Evolutionary conservation across 2,797 vertebrate genomes (phyloP).

Genomic region (Poliocrania exsul): DNA sequence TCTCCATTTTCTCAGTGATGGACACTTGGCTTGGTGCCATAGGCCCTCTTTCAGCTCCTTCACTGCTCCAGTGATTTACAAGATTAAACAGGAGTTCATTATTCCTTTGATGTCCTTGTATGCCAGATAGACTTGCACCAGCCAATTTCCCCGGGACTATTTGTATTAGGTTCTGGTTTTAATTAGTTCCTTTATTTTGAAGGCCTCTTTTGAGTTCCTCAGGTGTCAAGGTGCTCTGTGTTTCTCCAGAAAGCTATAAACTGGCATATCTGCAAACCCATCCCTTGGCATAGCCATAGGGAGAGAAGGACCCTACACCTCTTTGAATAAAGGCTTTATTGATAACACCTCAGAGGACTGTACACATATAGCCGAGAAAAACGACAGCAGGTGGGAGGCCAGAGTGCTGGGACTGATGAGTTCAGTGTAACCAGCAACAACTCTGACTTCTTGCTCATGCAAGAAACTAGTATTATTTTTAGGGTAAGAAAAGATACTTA

Average conservation of each 20-base stretch:
- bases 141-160: background rate
- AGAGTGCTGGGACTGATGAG: background rate
- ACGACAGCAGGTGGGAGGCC: rapidly evolving
- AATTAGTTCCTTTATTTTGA: conserved; percentile 38
- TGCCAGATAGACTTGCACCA: background rate
- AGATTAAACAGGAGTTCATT: conserved; percentile 50
- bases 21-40: conserved; percentile 14
- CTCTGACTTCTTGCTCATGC: background rate
- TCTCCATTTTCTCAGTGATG: conserved; percentile 30
- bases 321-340: background rate
- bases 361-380: background rate
- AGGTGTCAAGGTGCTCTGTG: background rate
- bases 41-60: conserved; percentile 10
- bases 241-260: background rate
- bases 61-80: conserved; percentile 60
- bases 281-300: background rate
- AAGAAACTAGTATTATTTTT: background rate
- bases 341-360: background rate
- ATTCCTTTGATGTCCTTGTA: conserved; percentile 50
- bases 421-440: background rate
- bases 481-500: background rate
- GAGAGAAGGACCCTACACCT: background rate
- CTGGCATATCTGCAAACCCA: background rate
- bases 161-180: conserved; percentile 22
- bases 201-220: background rate